Percentiles rank a stretch among this genome's conserved stretches.
phyloP scores from a whole-genome alignment of 2,888 invertebrate genomes.

The Himalopsyche japonica region DNA sequence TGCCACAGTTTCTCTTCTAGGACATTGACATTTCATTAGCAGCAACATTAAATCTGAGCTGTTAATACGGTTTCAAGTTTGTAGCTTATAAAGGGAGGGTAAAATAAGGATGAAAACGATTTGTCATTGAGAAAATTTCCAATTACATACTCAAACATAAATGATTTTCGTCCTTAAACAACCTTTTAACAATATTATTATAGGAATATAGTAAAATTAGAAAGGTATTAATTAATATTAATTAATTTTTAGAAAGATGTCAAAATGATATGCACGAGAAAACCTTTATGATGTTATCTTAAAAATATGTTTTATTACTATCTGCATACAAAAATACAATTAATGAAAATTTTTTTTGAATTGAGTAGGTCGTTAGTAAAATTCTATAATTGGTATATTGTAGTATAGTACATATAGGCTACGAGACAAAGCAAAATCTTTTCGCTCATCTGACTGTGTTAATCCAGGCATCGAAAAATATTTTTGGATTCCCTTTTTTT shows the following conservation, averaged over 20 bases:
- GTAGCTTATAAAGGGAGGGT: background rate
- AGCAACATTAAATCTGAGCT: background rate
- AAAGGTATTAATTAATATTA: too few species aligned
- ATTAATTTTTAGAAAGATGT: too few species aligned
- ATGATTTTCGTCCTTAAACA: too few species aligned
- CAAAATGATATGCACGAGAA: too few species aligned
- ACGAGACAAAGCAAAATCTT: background rate
- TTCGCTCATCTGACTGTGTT: background rate
- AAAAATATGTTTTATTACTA: too few species aligned
- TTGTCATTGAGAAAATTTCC: background rate
- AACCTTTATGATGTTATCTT: too few species aligned
- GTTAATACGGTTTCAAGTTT: background rate
- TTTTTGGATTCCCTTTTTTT: background rate
- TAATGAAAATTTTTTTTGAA: background rate
- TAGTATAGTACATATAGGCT: background rate
- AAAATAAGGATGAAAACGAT: background rate
- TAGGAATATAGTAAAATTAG: too few species aligned
- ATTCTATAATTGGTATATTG: background rate
- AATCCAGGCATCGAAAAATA: background rate
- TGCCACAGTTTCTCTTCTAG: background rate
- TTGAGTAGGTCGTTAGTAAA: background rate
- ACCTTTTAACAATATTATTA: too few species aligned
- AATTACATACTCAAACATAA: background rate
- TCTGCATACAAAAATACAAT: too few species aligned
- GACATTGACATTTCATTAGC: conserved; percentile 2